Percentiles rank a stretch among this genome's conserved stretches.
Evolutionary conservation across 2,888 invertebrate species (phyloP).

Genomic region (Nymphalis polychloros): DNA sequence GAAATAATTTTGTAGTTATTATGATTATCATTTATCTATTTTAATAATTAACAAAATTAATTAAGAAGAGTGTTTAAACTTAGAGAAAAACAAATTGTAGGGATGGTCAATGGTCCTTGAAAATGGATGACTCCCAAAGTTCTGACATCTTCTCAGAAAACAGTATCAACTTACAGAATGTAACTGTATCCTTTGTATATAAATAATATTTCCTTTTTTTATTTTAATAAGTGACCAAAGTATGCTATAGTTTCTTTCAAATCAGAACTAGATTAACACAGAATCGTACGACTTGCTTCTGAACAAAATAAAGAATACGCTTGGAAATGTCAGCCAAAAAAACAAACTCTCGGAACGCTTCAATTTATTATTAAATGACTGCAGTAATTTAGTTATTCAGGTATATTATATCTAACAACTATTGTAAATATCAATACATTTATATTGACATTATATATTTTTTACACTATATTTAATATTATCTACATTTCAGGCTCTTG

Average conservation of each 20-base stretch:
- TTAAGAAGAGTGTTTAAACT: neutral
- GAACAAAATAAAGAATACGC: conserved; percentile 51
- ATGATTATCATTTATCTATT: neutral
- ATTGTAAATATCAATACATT: neutral
- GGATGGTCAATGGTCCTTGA: neutral
- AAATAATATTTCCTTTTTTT: neutral
- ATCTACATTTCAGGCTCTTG: conserved; percentile 56
- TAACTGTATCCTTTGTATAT: conserved; percentile 52
- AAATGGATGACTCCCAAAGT: conserved; percentile 63
- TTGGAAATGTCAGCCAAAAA: conserved; percentile 35
- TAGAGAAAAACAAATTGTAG: neutral
- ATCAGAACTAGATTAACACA: conserved; percentile 51
- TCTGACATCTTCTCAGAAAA: conserved; percentile 57
- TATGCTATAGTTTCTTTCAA: conserved; percentile 17
- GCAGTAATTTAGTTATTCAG: conserved; percentile 55
- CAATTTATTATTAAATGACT: conserved; percentile 53
- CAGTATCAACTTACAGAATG: conserved; percentile 43
- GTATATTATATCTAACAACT: conserved; percentile 45
- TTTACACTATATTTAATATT: conserved; percentile 11
- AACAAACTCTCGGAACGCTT: conserved; percentile 50
- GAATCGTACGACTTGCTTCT: conserved; percentile 52
- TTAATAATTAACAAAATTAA: neutral
- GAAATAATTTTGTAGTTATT: conserved; percentile 3
- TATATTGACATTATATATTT: conserved; percentile 10
- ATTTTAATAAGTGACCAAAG: neutral